A percentile compares a stretch with the other conserved stretches of the same genome.
These are phyloP conservation scores for Acromyrmex charruanus DNA, from an alignment of 1,140 invertebrate species.

Conservation along the genomic window DNA sequence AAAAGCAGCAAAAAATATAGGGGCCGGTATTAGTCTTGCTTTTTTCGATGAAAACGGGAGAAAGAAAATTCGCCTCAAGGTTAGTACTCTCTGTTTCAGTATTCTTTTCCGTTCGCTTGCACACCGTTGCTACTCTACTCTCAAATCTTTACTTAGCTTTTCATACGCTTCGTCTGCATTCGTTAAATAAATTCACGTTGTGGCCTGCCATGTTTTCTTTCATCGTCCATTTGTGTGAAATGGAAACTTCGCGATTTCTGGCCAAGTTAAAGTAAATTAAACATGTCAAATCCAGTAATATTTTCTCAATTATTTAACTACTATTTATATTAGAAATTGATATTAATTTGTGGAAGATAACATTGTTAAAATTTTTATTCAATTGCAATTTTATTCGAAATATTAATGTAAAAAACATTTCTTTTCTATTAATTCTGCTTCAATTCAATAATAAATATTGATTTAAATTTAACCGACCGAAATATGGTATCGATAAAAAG, in stretches of 20 bases:
- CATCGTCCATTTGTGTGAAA: constrained; percentile 5
- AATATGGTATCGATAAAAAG: neutral
- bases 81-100: constrained; percentile 3
- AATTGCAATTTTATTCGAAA: neutral
- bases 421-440: neutral
- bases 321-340: neutral
- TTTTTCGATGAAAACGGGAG: neutral
- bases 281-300: neutral
- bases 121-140: neutral
- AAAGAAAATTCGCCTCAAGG: constrained; percentile 46
- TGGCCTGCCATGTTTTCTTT: constrained; percentile 13
- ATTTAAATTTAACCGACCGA: neutral
- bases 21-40: constrained; percentile 32
- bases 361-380: neutral
- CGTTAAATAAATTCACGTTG: constrained; percentile 34
- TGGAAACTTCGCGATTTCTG: neutral
- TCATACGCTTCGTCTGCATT: constrained; percentile 26
- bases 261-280: neutral
- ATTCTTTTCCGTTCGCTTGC: constrained; percentile 38
- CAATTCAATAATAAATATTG: neutral
- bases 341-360: too few species aligned
- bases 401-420: neutral
- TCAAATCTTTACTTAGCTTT: constrained; percentile 33
- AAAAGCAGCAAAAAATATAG: constrained; percentile 49
- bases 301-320: neutral